These are phyloP conservation scores for Zaprionus gabonicus DNA, from an alignment of 1,140 invertebrate genomes.

Conservation along the genomic window DNA sequence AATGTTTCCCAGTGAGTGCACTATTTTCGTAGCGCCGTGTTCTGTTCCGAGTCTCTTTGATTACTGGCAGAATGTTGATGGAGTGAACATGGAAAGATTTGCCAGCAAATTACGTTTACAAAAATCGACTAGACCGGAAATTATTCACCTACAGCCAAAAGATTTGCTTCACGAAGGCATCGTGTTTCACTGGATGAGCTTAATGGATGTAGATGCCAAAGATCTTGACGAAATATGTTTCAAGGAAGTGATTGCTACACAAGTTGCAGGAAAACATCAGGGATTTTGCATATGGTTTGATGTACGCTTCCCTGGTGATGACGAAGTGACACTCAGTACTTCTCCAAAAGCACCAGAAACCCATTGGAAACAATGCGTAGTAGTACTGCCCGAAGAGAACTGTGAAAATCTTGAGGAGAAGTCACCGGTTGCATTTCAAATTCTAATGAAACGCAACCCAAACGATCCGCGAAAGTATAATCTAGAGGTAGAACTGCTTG, in stretches of 20 bases:
- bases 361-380: slow-evolving; percentile 99
- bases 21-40: slow-evolving; percentile 89
- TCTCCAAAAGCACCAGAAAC: slow-evolving; percentile 91
- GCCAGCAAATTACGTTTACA: slow-evolving; percentile 85
- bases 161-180: slow-evolving; percentile 86
- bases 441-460: slow-evolving; percentile 86
- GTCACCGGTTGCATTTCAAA: slow-evolving; percentile 89
- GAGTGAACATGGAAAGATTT: slow-evolving; percentile 86
- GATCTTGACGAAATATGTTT: slow-evolving; percentile 85
- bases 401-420: slow-evolving; percentile 85
- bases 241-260: slow-evolving; percentile 85
- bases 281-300: slow-evolving; percentile 90
- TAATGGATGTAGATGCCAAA: slow-evolving; percentile 85
- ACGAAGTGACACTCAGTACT: slow-evolving; percentile 88
- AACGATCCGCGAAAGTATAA: slow-evolving; percentile 85
- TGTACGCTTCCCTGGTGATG: slow-evolving; percentile 86
- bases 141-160: slow-evolving; percentile 84
- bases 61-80: slow-evolving; percentile 86
- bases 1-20: slow-evolving; percentile 88
- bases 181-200: slow-evolving; percentile 86
- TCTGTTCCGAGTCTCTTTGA: slow-evolving; percentile 88
- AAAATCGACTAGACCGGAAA: slow-evolving; percentile 86
- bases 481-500: slow-evolving; percentile 89
- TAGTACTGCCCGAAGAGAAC: slow-evolving; percentile 87
- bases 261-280: slow-evolving; percentile 88